A percentile compares a stretch with the other conserved stretches of the same genome.
These are phyloP conservation scores for Allygus modestus DNA, from an alignment of 2,888 invertebrate species.

Conservation along the genomic window DNA sequence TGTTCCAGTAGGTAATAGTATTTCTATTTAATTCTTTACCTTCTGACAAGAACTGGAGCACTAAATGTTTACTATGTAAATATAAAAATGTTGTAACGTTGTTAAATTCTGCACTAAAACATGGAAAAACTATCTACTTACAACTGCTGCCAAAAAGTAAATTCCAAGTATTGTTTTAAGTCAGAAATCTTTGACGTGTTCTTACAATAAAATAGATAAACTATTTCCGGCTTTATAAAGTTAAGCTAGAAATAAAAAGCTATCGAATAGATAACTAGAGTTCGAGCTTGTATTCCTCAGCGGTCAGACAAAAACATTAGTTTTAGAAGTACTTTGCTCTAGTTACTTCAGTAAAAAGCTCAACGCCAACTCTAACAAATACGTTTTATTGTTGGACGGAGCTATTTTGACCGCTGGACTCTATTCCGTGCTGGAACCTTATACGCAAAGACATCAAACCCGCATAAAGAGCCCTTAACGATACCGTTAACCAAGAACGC, in stretches of 20 bases:
- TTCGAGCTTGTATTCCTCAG: neutral
- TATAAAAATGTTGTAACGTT: too few relatives aligned
- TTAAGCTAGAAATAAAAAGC: too few relatives aligned
- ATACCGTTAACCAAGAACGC: constrained; percentile 23
- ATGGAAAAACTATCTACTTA: too few relatives aligned
- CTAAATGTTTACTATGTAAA: too few relatives aligned
- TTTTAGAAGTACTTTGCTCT: constrained; percentile 22
- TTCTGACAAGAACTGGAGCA: too few relatives aligned
- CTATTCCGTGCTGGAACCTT: neutral
- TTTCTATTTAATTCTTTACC: too few relatives aligned
- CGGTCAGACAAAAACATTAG: neutral
- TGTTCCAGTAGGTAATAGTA: too few relatives aligned
- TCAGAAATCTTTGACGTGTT: too few relatives aligned
- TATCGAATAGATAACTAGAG: neutral
- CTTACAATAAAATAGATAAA: too few relatives aligned
- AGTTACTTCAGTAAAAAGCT: constrained; percentile 4
- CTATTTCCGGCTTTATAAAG: neutral
- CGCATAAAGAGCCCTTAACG: constrained; percentile 43
- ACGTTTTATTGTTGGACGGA: constrained; percentile 13
- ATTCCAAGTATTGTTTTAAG: too few relatives aligned
- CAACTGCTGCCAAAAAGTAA: too few relatives aligned
- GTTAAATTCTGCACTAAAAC: too few relatives aligned
- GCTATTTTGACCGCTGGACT: constrained; percentile 27
- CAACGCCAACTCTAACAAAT: neutral
- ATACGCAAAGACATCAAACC: constrained; percentile 32